Conservation (phyloP, 2,888 invertebrate genomes). For the Patella caerulea region DNA sequence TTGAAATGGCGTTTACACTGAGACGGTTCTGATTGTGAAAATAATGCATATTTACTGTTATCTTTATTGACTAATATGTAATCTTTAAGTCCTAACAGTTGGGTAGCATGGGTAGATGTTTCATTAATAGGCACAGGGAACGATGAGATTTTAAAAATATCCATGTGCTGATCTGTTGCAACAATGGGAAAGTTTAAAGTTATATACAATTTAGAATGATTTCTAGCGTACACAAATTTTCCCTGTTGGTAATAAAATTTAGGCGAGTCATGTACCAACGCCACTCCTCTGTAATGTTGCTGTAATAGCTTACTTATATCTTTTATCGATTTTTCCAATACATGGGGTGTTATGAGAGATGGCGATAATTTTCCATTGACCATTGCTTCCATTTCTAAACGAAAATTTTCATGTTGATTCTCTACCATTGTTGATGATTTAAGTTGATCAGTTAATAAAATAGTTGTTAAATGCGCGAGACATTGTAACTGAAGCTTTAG, state of each 20-base stretch:
- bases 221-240: constrained; percentile 16
- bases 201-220: constrained; percentile 13
- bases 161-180: background rate
- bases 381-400: constrained; percentile 8
- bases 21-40: too few relatives aligned
- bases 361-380: constrained; percentile 15
- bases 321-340: background rate
- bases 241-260: constrained; percentile 9
- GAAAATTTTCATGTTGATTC: background rate
- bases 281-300: constrained; percentile 7
- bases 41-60: background rate
- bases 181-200: constrained; percentile 18
- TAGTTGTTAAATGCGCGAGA: background rate
- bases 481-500: background rate
- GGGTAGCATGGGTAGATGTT: background rate
- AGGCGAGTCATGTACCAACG: constrained; percentile 10
- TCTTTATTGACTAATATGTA: background rate
- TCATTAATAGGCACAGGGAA: constrained; percentile 17
- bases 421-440: background rate
- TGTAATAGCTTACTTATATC: background rate
- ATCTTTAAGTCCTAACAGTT: background rate
- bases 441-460: background rate
- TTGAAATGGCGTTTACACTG: too few relatives aligned
- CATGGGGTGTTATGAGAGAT: constrained; percentile 1
- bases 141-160: constrained; percentile 11